Evolutionary conservation across 2,797 vertebrate species (phyloP).

Genomic region (Gallinago nigripennis): DNA sequence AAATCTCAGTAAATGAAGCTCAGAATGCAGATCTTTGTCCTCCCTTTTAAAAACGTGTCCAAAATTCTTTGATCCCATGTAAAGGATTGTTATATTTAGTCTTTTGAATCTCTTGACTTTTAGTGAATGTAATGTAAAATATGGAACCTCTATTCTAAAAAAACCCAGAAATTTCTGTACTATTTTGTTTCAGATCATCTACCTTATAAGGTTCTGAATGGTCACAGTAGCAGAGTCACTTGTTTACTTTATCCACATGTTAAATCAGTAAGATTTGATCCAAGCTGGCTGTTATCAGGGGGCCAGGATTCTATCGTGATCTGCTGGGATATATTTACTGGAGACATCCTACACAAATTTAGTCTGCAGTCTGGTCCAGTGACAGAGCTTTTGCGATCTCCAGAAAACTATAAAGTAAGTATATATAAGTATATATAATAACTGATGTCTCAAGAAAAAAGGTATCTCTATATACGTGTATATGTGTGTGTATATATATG

Average conservation of each 20-base stretch:
- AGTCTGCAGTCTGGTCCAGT: constrained; percentile 76
- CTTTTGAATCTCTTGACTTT: neutral
- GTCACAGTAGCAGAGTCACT: constrained; percentile 74
- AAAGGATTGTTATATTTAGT: neutral
- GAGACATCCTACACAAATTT: constrained; percentile 74
- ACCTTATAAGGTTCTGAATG: constrained; percentile 67
- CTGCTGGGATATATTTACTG: constrained; percentile 80
- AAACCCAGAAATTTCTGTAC: neutral
- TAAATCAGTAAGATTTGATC: constrained; percentile 74
- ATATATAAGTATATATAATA: neutral
- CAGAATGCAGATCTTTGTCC: neutral
- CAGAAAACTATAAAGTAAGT: constrained; percentile 77
- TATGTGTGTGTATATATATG: fast-evolving
- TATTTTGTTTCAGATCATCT: constrained; percentile 62
- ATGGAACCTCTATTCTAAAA: neutral
- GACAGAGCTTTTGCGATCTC: constrained; percentile 63
- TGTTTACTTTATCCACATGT: constrained; percentile 78
- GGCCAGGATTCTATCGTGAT: constrained; percentile 75
- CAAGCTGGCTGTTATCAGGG: constrained; percentile 81
- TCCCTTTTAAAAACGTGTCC: neutral
- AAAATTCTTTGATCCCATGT: neutral
- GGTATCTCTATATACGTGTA: neutral
- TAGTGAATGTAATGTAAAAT: neutral
- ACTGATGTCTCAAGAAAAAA: neutral
- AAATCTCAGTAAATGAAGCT: neutral